A percentile compares a stretch with the other conserved stretches of the same genome.
Evolutionary conservation across 2,113 vertebrate genomes (phyloP).

Genomic region (Lagenorhynchus albirostris): DNA sequence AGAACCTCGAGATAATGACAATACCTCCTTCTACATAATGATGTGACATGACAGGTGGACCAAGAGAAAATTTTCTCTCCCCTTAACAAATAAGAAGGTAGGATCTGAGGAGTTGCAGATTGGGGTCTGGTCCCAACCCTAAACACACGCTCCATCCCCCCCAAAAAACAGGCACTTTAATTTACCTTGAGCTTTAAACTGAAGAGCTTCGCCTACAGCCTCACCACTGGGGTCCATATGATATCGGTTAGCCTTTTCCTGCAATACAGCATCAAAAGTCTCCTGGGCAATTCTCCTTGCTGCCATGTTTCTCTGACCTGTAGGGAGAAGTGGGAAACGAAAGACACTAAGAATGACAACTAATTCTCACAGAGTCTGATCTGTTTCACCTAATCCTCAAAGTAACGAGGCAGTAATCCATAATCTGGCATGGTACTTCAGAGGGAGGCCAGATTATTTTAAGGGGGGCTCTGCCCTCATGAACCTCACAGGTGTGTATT

Average conservation of each 20-base stretch:
- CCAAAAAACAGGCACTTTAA: not conserved
- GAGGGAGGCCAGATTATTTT: not conserved
- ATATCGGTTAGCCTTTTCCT: slow-evolving; percentile 80
- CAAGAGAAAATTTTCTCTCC: not conserved
- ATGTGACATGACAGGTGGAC: not conserved
- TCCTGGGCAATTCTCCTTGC: slow-evolving; percentile 80
- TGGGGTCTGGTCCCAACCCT: not conserved
- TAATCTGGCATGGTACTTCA: not conserved
- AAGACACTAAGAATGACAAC: not conserved
- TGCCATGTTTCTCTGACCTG: slow-evolving; percentile 76
- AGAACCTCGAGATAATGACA: not conserved
- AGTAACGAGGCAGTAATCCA: not conserved
- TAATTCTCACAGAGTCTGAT: not conserved
- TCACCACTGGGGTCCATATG: slow-evolving; percentile 72
- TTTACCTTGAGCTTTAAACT: slow-evolving; percentile 78
- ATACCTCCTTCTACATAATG: not conserved
- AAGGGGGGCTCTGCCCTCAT: not conserved
- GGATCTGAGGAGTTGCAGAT: not conserved
- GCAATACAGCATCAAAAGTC: slow-evolving; percentile 79
- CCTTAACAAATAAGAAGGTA: not conserved
- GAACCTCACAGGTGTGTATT: not conserved
- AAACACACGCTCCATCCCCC: not conserved
- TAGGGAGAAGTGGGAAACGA: not conserved
- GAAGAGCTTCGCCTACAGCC: slow-evolving; percentile 61
- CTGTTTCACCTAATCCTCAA: not conserved